Evolutionary conservation across 2,888 invertebrate species (phyloP).

Genomic region (Saturnia japonica): DNA sequence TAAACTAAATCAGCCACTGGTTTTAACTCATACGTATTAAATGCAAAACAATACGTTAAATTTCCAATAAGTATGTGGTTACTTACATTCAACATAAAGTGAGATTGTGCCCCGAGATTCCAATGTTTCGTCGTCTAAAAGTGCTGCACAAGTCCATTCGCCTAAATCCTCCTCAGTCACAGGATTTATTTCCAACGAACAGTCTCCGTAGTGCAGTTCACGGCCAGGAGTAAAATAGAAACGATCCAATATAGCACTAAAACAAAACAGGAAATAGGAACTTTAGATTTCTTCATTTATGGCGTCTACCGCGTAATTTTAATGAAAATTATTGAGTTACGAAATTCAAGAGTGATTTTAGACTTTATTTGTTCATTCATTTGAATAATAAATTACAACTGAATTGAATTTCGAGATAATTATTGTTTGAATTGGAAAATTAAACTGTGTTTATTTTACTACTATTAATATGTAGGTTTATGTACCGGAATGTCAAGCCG

Average conservation of each 20-base stretch:
- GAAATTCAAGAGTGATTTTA: background rate
- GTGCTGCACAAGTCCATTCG: slow-evolving; percentile 72
- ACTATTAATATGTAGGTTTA: too few species aligned
- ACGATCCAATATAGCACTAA: slow-evolving; percentile 59
- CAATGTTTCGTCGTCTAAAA: slow-evolving; percentile 49
- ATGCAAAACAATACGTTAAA: background rate
- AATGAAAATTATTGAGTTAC: background rate
- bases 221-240: slow-evolving; percentile 68
- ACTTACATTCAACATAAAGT: slow-evolving; percentile 38
- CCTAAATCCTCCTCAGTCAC: slow-evolving; percentile 63
- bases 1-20: too few species aligned
- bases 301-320: too few species aligned
- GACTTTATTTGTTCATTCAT: background rate
- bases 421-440: too few species aligned
- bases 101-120: slow-evolving; percentile 59
- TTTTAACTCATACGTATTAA: background rate
- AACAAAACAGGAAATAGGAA: slow-evolving; percentile 27
- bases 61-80: background rate
- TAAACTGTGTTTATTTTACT: too few species aligned
- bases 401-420: background rate
- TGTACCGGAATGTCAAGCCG: too few species aligned
- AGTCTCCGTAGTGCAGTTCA: slow-evolving; percentile 66
- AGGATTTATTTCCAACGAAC: slow-evolving; percentile 66
- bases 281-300: too few species aligned
- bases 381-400: background rate